phyloP scores from a whole-genome alignment of 2,113 vertebrate genomes.

The Pseudolaguvia tuberculata region DNA sequence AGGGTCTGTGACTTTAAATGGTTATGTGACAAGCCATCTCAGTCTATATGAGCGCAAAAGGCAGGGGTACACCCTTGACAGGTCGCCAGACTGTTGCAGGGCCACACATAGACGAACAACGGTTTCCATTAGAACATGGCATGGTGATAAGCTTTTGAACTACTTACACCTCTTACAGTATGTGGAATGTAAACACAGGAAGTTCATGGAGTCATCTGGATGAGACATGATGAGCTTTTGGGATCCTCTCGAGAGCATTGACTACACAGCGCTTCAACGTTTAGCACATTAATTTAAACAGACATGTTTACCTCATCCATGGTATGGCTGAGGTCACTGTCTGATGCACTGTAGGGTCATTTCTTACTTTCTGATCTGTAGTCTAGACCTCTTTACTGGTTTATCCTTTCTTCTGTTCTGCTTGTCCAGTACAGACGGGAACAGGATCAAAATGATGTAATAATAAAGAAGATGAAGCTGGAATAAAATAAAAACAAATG shows the following conservation, averaged over 20 bases:
- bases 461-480: neutral
- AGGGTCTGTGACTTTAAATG: neutral
- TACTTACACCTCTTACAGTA: neutral
- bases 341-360: constrained; percentile 3
- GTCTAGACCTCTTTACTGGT: neutral
- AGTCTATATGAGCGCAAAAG: too few relatives aligned
- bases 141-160: constrained; percentile 17
- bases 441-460: neutral
- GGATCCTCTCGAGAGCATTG: constrained; percentile 21
- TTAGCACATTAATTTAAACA: constrained; percentile 22
- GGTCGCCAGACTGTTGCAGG: too few relatives aligned
- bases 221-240: neutral
- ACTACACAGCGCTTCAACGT: neutral
- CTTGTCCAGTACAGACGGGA: too few relatives aligned
- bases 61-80: too few relatives aligned
- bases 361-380: constrained; percentile 1
- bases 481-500: neutral
- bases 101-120: too few relatives aligned
- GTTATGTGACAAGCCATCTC: constrained; percentile 12
- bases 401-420: neutral
- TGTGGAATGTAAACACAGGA: constrained; percentile 21
- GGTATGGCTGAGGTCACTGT: constrained; percentile 7
- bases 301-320: neutral
- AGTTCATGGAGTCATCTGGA: constrained; percentile 8
- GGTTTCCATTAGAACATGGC: neutral